These are phyloP conservation scores for Trichogramma evanescens DNA, from an alignment of 2,888 invertebrate species.

Conservation along the genomic window DNA sequence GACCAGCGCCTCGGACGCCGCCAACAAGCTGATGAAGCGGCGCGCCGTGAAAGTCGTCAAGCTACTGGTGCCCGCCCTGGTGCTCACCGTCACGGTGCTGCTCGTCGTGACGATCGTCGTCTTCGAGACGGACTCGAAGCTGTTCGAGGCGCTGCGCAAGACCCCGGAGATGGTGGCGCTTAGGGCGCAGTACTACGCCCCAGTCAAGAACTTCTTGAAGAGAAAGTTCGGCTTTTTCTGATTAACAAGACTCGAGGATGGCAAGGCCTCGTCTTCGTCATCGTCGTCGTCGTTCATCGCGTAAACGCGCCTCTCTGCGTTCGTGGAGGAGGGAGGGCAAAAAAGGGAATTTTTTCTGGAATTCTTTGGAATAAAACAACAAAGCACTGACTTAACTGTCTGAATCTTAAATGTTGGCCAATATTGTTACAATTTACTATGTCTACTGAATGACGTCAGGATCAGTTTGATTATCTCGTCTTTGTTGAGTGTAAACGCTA, in stretches of 20 bases:
- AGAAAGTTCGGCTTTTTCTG: constrained; percentile 60
- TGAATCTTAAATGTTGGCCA: too few species aligned
- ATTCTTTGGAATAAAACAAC: too few species aligned
- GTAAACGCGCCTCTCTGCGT: not conserved
- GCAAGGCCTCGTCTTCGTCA: constrained; percentile 2
- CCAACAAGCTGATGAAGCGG: constrained; percentile 22
- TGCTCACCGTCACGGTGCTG: constrained; percentile 65
- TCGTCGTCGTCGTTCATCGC: constrained; percentile 12
- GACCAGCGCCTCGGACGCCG: constrained; percentile 19
- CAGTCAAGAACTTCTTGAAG: constrained; percentile 70
- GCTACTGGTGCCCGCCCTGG: constrained; percentile 71
- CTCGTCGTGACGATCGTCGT: constrained; percentile 63
- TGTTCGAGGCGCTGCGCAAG: constrained; percentile 62
- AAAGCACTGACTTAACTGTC: too few species aligned
- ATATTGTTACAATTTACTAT: too few species aligned
- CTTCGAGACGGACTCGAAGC: constrained; percentile 71
- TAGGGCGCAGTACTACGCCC: constrained; percentile 74
- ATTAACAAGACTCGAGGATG: constrained; percentile 36
- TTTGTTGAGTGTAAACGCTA: too few species aligned
- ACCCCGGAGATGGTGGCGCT: constrained; percentile 71
- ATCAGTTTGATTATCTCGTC: not conserved
- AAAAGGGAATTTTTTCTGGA: too few species aligned
- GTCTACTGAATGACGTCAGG: not conserved
- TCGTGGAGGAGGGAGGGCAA: not conserved
- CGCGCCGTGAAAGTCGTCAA: constrained; percentile 52